Percentiles rank a stretch among this genome's conserved stretches.
Evolutionary conservation across 2,888 invertebrate genomes (phyloP).

Genomic region (Harpalus rubripes): DNA sequence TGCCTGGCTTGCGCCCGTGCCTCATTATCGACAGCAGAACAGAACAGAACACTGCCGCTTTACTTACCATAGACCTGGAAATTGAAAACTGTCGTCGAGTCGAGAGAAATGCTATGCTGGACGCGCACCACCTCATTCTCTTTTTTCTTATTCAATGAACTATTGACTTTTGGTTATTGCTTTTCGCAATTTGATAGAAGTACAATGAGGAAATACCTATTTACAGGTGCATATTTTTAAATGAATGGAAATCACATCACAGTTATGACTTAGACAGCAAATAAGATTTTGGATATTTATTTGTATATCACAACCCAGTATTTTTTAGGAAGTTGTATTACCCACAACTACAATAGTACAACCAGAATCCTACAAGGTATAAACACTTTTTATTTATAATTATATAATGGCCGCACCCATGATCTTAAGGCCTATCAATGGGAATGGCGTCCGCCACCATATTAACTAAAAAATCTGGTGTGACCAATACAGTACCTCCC

Average conservation of each 20-base stretch:
- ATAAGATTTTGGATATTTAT: not conserved
- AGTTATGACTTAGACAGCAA: not conserved
- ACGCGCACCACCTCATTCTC: not conserved
- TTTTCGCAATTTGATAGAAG: constrained; percentile 16
- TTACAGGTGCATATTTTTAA: not conserved
- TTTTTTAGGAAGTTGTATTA: not conserved
- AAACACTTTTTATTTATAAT: too few species aligned
- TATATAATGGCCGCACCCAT: too few species aligned
- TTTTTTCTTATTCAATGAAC: constrained; percentile 35
- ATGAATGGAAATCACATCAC: not conserved
- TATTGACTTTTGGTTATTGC: constrained; percentile 31
- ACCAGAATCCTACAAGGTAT: too few species aligned
- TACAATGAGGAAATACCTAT: constrained; percentile 10
- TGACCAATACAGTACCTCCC: too few species aligned
- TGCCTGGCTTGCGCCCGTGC: constrained; percentile 74
- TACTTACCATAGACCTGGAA: constrained; percentile 55
- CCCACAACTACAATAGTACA: too few species aligned
- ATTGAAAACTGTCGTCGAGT: constrained; percentile 36
- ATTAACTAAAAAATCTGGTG: too few species aligned
- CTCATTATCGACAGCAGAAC: constrained; percentile 75
- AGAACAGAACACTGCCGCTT: constrained; percentile 19
- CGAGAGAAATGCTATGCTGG: not conserved
- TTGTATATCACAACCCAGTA: not conserved
- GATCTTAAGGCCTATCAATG: too few species aligned
- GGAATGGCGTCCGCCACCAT: too few species aligned